phyloP scores from a whole-genome alignment of 2,797 vertebrate species.

The Allobates femoralis region DNA sequence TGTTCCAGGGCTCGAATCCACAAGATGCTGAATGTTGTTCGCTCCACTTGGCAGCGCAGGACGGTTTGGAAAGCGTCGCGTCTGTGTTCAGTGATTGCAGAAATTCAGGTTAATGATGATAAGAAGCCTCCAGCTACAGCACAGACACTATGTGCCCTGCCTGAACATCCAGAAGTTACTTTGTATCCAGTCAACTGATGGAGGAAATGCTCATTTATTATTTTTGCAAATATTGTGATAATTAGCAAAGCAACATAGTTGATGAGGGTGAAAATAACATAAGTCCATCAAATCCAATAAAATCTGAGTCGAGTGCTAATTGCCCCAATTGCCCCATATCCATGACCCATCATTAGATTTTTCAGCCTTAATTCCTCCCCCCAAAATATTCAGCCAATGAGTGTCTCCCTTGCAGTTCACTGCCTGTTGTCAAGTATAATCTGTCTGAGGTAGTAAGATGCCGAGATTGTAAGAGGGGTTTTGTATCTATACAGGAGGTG shows the following conservation, averaged over 20 bases:
- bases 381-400: too few relatives aligned
- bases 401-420: too few relatives aligned
- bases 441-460: too few relatives aligned
- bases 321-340: too few relatives aligned
- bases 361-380: too few relatives aligned
- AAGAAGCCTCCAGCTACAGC: neutral
- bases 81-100: conserved; percentile 8
- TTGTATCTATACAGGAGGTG: too few relatives aligned
- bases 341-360: too few relatives aligned
- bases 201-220: neutral
- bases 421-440: too few relatives aligned
- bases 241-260: neutral
- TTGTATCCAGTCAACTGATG: neutral
- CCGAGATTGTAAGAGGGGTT: too few relatives aligned
- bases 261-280: neutral
- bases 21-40: neutral
- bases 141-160: neutral
- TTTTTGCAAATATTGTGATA: neutral
- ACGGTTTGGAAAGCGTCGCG: neutral
- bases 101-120: neutral
- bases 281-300: neutral
- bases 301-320: too few relatives aligned
- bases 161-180: neutral
- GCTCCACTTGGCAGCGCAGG: neutral
- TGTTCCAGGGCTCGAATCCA: neutral